Base-by-base conservation (phyloP, 2,888 invertebrate genomes). In the Apamea monoglypha region DNA sequence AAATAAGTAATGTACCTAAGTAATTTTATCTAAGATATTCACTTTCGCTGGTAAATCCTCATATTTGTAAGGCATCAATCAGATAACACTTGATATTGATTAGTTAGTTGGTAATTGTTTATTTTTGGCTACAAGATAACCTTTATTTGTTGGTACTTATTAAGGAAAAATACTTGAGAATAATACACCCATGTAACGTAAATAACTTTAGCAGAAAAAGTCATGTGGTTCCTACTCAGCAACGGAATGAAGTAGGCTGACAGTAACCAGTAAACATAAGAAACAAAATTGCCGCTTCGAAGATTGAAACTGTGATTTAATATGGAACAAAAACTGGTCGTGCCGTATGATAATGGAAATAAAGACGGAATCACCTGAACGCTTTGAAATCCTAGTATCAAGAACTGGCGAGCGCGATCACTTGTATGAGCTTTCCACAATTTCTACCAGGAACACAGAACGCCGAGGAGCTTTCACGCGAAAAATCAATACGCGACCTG, bases 41-140 rank as follows among this genome's bases (percentile, higher is more conserved):
- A 61, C 59, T 59, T 66, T 66, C 77, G 14, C 32, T 36, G 16
- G 59, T 78, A 53, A 76, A 78, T 81, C 59, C 44, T 32, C 44
- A n/a, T 18, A 18, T 77, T 64, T 83, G 44, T 71, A 36, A 59
- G 7, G 21, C 18, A 70, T 77, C 59, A 61, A 71, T 84, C 79
- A 71, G 66, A 81, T 81, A 69, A 76, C 29, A 29, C 32, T 44
- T 61, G 59, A 61, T 83, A 44, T 47, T 67, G 32, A 78, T 83
- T 59, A 63, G 53, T 64, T 18, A 63, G 53, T 71, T 14, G 36
- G n/a, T 80, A 61, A 50, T 53, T 74, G 66, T 44, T 50, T 59
- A 64, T 64, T 82, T 82, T 76, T 64, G 53, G 12, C 18, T 18
- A 12, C 29, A 47, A 8, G 76, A 56, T 64, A 68, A 40, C 1